phyloP scores from a whole-genome alignment of 2,888 invertebrate genomes.

The Keiferia lycopersicella region DNA sequence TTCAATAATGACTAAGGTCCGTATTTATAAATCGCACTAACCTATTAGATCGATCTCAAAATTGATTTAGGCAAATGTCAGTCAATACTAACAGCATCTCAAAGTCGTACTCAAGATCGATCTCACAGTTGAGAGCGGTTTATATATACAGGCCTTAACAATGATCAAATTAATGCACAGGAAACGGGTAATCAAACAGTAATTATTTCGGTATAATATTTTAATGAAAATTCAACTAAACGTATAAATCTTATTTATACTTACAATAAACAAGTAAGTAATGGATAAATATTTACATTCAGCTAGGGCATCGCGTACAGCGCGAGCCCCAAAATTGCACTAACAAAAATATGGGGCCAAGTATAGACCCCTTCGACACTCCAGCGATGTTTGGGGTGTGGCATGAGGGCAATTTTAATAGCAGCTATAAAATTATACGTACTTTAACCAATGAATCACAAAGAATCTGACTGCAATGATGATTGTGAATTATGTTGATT shows the following conservation, averaged over 20 bases:
- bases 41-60: too few species aligned
- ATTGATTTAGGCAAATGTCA: too few species aligned
- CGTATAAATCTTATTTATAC: constrained; percentile 82
- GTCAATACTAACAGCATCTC: too few species aligned
- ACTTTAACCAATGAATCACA: not conserved
- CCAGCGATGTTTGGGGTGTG: constrained; percentile 43
- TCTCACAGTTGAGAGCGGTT: too few species aligned
- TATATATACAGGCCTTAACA: too few species aligned
- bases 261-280: constrained; percentile 74
- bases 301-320: constrained; percentile 49
- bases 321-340: constrained; percentile 68
- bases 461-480: too few species aligned
- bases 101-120: too few species aligned
- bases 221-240: constrained; percentile 81
- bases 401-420: constrained; percentile 1
- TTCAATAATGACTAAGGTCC: too few species aligned
- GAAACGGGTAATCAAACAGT: constrained; percentile 10
- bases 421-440: not conserved
- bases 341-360: constrained; percentile 72
- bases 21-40: too few species aligned
- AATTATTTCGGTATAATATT: constrained; percentile 54
- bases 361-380: constrained; percentile 43
- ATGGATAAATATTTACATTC: constrained; percentile 72
- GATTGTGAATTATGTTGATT: too few species aligned
- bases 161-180: not conserved